Evolutionary conservation across 1,140 invertebrate genomes (phyloP).

Genomic region (Alviniconcha marisindica): DNA sequence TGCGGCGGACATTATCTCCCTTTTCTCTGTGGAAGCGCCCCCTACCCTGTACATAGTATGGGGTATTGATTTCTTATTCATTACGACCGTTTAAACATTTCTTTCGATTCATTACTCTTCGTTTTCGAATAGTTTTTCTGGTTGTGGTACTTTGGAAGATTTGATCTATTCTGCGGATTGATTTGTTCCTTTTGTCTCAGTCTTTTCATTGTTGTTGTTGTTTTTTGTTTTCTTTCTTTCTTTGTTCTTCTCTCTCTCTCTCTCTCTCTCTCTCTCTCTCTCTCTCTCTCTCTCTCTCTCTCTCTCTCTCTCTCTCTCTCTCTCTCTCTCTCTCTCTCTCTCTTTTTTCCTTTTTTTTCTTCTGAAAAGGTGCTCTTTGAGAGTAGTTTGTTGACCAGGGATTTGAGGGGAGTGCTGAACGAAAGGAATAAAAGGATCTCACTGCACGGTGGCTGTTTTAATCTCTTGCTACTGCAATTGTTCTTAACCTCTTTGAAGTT

Average conservation of each 20-base stretch:
- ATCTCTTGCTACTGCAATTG: neutral
- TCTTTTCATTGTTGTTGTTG: neutral
- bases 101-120: slow-evolving; percentile 20
- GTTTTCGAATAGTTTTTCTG: neutral
- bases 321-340: slow-evolving; percentile 35
- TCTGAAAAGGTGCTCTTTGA: no score
- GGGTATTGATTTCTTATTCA: slow-evolving; percentile 15
- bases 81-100: slow-evolving; percentile 23
- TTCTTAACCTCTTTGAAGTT: no score
- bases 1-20: slow-evolving; percentile 10
- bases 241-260: neutral
- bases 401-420: no score
- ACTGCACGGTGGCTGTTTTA: neutral
- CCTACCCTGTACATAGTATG: neutral
- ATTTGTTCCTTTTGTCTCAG: neutral
- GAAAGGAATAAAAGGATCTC: no score
- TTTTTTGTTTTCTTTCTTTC: neutral
- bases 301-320: slow-evolving; percentile 26
- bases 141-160: neutral
- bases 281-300: neutral
- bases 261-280: neutral
- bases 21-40: neutral
- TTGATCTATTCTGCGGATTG: neutral
- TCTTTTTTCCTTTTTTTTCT: slow-evolving; percentile 21
- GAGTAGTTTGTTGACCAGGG: no score